Conservation (phyloP, 2,797 vertebrate species). For the Limosa lapponica region DNA sequence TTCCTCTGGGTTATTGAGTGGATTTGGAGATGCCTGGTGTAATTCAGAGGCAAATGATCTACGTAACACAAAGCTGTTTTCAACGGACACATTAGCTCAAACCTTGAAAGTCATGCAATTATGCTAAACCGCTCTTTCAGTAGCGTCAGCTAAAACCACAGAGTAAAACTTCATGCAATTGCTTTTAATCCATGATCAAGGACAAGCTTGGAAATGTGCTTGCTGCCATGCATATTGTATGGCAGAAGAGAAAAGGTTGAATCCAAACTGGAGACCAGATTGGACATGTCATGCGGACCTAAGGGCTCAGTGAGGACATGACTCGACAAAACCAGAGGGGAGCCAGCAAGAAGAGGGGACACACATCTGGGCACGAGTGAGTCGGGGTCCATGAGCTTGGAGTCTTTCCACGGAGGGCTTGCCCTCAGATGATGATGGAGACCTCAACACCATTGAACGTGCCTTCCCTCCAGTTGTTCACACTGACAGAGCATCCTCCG, state of each 20-base stretch:
- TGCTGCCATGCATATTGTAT: fast-evolving
- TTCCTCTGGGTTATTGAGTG: background rate
- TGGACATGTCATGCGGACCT: background rate
- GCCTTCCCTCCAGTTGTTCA: background rate
- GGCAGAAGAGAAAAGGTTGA: background rate
- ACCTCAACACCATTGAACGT: fast-evolving
- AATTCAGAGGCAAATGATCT: background rate
- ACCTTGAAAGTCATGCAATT: background rate
- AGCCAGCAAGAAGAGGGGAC: background rate
- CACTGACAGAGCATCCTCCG: background rate
- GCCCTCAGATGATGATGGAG: background rate
- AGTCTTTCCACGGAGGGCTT: background rate
- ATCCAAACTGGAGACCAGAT: background rate
- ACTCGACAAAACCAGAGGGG: background rate
- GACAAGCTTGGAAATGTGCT: background rate
- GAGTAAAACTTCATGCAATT: background rate
- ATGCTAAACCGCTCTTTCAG: background rate
- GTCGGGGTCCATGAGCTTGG: fast-evolving
- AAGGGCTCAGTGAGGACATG: background rate
- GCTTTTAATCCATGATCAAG: background rate
- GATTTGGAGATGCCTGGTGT: background rate
- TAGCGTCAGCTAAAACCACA: background rate
- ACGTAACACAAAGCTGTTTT: background rate
- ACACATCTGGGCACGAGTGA: background rate
- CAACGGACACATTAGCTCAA: background rate